Base-by-base conservation (phyloP, 1,140 invertebrate species). In the Ganaspis sp. region DNA sequence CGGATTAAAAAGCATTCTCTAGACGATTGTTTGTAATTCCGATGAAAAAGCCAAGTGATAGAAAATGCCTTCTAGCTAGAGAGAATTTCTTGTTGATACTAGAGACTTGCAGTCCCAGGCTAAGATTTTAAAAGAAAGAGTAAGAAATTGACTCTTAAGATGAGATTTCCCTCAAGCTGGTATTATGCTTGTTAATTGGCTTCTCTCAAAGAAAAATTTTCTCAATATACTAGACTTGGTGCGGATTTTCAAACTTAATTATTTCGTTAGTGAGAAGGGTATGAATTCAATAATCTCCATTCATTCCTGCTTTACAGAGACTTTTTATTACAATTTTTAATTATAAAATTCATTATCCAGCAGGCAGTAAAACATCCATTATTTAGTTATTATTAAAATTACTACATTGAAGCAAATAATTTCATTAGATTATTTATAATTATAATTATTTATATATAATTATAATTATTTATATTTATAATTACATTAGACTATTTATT, bases 1-100 rank as follows among this genome's bases (percentile, higher is more conserved):
- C 37, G 70, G 79, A 85, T 83, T 84, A 86, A 83, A 84, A 83
- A 83, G 78, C 78, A 82, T 78, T 82, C 77, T 80, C 70, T 54
- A 72, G 54, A 17, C 72, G 74, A 83, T 81, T 86, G 80, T 85
- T 83, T 81, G 79, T 81, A 64, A 64, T 64, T 29, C 58, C 12
- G 58, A 64, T 64, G 58, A 64, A 64, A 64, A 83, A 82, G 77
- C 75, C 82, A 40, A 72, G 82, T 82, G 72, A 82, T 82, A 82
- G 58, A 64, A 64, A 29, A 64, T 64, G 58, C 58, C 23, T 64
- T 64, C 58, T 15, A 15, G 58, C 23, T 64, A 15, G 58, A 64
- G 21, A 58, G 26, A 29, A 29, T 6, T 29, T 29, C 58, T 64
- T 26, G 58, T 64, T 64, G 58, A 64, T 64, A 64, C 29, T 34